A percentile compares a stretch with the other conserved stretches of the same genome.
These are phyloP conservation scores for Phainopepla nitens DNA, from an alignment of 2,113 vertebrate genomes.

Conservation along the genomic window DNA sequence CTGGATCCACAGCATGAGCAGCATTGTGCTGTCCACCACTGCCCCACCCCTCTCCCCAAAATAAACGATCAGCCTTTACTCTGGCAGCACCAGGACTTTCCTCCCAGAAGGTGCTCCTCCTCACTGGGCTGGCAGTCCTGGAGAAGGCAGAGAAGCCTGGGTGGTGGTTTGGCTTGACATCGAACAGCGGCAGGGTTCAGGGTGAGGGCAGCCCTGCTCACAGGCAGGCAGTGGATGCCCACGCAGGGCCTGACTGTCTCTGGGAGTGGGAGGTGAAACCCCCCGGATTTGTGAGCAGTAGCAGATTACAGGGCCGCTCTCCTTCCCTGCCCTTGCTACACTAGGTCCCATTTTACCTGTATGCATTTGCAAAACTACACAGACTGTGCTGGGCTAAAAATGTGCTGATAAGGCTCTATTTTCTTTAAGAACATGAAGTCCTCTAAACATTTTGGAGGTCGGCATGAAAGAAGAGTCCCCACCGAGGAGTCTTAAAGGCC, in stretches of 20 bases:
- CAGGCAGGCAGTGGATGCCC: neutral
- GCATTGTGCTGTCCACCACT: fast-evolving
- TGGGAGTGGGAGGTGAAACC: neutral
- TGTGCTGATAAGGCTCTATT: neutral
- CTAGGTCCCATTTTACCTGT: fast-evolving
- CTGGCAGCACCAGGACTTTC: neutral
- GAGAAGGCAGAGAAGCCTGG: neutral
- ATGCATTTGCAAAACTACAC: neutral
- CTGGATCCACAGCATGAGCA: fast-evolving
- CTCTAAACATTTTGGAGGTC: neutral
- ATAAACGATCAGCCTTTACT: neutral
- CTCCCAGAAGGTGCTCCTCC: neutral
- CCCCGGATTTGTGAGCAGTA: neutral
- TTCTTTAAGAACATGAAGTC: neutral
- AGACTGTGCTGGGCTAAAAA: neutral
- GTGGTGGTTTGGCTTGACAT: neutral
- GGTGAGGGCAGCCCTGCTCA: neutral
- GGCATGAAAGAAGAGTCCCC: neutral
- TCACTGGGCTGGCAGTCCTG: neutral
- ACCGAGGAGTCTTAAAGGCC: neutral
- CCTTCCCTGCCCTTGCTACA: fast-evolving
- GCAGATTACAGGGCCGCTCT: fast-evolving
- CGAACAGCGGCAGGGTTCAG: fast-evolving
- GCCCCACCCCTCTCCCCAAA: neutral
- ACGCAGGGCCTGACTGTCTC: fast-evolving